Percentiles rank a stretch among this genome's conserved stretches.
These are phyloP conservation scores for Lasioglossum morio DNA, from an alignment of 2,888 invertebrate genomes.

Conservation along the genomic window DNA sequence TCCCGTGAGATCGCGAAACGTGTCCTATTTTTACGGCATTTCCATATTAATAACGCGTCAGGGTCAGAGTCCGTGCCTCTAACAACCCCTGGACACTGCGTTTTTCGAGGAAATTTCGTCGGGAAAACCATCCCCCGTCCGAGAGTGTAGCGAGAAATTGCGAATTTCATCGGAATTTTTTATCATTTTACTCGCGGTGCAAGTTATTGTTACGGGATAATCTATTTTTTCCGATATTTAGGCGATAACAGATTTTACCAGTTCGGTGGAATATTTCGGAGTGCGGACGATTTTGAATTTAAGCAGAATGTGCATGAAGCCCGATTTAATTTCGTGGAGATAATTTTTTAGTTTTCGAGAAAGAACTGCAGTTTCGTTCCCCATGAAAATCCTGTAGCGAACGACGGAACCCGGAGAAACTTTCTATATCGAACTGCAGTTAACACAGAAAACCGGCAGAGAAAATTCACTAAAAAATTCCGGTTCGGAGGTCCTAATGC, in stretches of 20 bases:
- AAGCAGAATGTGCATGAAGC: not conserved
- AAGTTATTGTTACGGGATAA: not conserved
- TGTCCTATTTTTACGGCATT: slow-evolving; percentile 20
- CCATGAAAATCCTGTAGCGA: not conserved
- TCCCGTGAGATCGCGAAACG: slow-evolving; percentile 18
- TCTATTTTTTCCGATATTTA: not conserved
- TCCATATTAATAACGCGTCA: slow-evolving; percentile 52
- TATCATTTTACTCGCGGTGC: not conserved
- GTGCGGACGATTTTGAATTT: not conserved
- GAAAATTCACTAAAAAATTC: slow-evolving; percentile 2
- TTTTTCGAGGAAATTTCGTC: slow-evolving; percentile 4
- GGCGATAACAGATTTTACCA: not conserved
- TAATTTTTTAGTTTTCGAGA: not conserved
- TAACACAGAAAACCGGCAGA: not conserved
- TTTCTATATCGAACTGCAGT: not conserved
- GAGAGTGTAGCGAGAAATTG: not conserved
- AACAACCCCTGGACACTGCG: slow-evolving; percentile 28
- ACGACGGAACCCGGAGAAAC: not conserved
- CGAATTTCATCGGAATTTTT: not conserved
- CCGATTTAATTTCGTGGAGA: not conserved
- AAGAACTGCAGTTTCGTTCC: not conserved
- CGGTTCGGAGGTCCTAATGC: not conserved
- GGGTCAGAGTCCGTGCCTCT: not conserved
- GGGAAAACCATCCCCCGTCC: not conserved
- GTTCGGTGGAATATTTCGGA: not conserved